Evolutionary conservation across 23 tunicate genomes (phyloP), one percentile per base, ranked within the genome.

Genomic region (Halocynthia roretzi): DNA sequence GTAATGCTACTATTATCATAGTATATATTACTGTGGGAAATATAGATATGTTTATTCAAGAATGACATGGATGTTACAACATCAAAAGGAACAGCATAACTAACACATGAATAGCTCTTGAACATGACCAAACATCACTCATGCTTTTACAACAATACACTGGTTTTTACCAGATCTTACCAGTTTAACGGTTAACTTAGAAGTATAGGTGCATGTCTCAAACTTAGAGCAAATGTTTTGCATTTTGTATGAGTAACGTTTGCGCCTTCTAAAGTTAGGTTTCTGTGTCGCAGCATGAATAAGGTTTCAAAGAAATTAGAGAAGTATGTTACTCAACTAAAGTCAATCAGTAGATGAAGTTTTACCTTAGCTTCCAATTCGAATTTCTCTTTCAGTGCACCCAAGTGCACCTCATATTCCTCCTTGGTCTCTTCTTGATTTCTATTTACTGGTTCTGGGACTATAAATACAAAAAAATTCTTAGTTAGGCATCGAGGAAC

Each of bases 341-440:
- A 31, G 4, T 31, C 44, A 31, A 31, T 31, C 44, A 31, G 44
- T 31, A 31, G 44, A 31, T 15, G 64, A 60, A 15, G n/a, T n/a
- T 12, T 51, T 63, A 89, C 96, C 88, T 77, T 80, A 51, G 88
- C 82, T 51, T 87, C 88, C 10, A 68, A 64, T 84, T 89, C 96
- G 76, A 89, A 89, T 58, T 89, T 83, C 31, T 80, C 96, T 61
- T 84, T 83, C 44, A 89, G 75, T 50, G 82, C 82, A 6, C 71
- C 82, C 12, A 89, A 64, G 53, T 89, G 80, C 40, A 89, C 96
- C 40, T 80, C 88, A 76, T 89, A 89, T 40, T 68, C 96, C 63
- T 89, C 96, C 10, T 84, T 22, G 0, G 70, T 1, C 48, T 69
- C 51, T 76, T 49, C 49, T 68, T 83, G 89, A 54, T 72, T 88